Conservation (phyloP, 2,888 invertebrate genomes). For the Octonoba sinensis region DNA sequence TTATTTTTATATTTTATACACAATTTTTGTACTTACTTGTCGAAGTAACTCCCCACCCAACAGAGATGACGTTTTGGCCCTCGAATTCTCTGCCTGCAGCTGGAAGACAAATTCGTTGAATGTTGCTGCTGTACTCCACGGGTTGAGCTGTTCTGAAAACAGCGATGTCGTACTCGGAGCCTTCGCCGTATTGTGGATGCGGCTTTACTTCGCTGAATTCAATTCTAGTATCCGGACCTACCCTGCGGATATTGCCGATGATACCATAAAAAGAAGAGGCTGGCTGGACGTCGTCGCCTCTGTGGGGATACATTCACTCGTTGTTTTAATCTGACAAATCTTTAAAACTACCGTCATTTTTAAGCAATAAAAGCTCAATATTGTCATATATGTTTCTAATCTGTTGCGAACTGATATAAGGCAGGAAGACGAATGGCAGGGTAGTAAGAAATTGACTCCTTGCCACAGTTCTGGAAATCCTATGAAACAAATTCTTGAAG, state of each 20-base stretch:
- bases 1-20: no score
- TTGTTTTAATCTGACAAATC: neutral
- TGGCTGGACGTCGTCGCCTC: conserved; percentile 27
- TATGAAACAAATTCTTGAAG: no score
- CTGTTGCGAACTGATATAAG: no score
- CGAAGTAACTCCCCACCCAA: conserved; percentile 50
- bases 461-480: no score
- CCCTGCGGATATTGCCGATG: conserved; percentile 27
- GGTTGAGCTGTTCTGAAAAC: conserved; percentile 11
- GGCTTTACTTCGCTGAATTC: conserved; percentile 31
- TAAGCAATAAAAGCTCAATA: no score
- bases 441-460: no score
- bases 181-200: conserved; percentile 36
- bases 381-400: no score
- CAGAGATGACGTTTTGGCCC: conserved; percentile 18
- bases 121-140: conserved; percentile 2
- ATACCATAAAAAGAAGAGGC: conserved; percentile 36
- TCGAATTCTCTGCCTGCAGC: conserved; percentile 22
- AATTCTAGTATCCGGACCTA: conserved; percentile 23
- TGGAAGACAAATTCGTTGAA: conserved; percentile 30
- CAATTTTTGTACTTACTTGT: conserved; percentile 19
- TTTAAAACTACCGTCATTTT: no score
- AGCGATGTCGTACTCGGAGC: conserved; percentile 46
- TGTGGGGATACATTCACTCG: neutral
- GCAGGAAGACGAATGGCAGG: no score